Base-by-base conservation (phyloP, 2,888 invertebrate genomes). In the Antheraea assamensis region DNA sequence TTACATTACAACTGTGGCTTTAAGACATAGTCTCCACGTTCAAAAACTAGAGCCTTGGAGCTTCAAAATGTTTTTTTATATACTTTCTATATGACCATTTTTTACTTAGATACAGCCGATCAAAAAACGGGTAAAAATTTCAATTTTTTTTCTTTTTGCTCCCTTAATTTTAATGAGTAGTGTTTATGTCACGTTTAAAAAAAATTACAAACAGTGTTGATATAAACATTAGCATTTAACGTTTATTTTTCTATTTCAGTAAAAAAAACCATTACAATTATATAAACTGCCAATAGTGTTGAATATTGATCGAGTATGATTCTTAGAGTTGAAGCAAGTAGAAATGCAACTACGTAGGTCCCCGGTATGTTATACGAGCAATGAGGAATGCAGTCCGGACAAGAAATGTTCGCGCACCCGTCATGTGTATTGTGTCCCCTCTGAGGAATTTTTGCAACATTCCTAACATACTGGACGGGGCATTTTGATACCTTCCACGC, bases 371-470 rank as follows among this genome's bases (percentile, higher is more conserved):
- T 90, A 91, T 90, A 89, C 85, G 84, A 83, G 89, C 83, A 86
- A 86, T 84, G 78, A 84, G 89, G 92, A 91, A 92, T 92, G 92
- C 86, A 84, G 92, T 82, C 82, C 83, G 80, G 83, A 85, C 90
- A 89, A 90, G 88, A 89, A 90, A 83, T 87, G 85, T 87, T 84
- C 87, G 83, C 83, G 80, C 78, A 75, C 81, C 77, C 79, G 77
- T 81, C 80, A 80, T 80, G 74, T 76, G 82, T 78, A 78, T 73
- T 73, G 70, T 70, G 70, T 55, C 78, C 78, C 74, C 78, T 77
- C 75, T 75, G 76, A 76, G 76, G 80, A 80, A 84, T 82, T 70
- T 73, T 70, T 70, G 70, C 73, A 80, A 78, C 78, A 81, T 79
- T 82, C 80, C 79, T 78, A 80, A 80, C 79, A 79, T 80, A 73